phyloP scores from a whole-genome alignment of 92 coral and sea anemone species.

The Pocillopora meandrina region DNA sequence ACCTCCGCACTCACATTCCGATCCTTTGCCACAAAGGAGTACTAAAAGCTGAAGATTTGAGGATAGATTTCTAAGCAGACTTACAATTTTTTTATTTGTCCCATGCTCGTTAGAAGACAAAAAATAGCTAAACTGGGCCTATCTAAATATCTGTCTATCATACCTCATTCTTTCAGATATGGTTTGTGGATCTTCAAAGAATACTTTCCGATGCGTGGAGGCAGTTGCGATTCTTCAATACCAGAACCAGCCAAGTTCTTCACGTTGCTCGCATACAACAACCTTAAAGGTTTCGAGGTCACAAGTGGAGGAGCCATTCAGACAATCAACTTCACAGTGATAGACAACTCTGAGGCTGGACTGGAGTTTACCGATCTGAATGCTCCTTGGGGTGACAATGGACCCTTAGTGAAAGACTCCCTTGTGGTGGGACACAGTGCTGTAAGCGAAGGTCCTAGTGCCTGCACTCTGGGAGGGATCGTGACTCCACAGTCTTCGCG shows the following conservation, averaged over 20 bases:
- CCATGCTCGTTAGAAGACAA: not conserved
- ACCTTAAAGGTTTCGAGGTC: slow-evolving; percentile 85
- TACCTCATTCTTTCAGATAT: slow-evolving; percentile 26
- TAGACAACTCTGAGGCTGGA: slow-evolving; percentile 88
- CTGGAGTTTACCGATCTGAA: slow-evolving; percentile 71
- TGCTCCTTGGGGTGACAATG: slow-evolving; percentile 79
- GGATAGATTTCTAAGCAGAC: no score
- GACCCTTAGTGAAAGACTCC: slow-evolving; percentile 74
- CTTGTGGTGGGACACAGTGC: slow-evolving; percentile 82
- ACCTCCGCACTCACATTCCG: no score
- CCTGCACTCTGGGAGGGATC: slow-evolving; percentile 80
- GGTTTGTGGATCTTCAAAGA: slow-evolving; percentile 93
- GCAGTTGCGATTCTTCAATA: slow-evolving; percentile 42
- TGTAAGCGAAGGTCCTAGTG: slow-evolving; percentile 54
- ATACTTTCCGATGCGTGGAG: slow-evolving; percentile 68
- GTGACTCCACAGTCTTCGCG: slow-evolving; percentile 72
- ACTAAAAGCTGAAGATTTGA: no score
- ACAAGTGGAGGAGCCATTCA: slow-evolving; percentile 80
- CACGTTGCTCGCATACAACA: slow-evolving; percentile 81
- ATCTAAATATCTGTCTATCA: no score
- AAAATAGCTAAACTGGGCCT: not conserved
- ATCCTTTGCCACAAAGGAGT: no score
- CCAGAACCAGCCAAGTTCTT: slow-evolving; percentile 81
- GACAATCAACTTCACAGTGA: slow-evolving; percentile 71
- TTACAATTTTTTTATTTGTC: not conserved